These are phyloP conservation scores for Taenaris catops DNA, from an alignment of 2,888 invertebrate genomes.

Conservation along the genomic window DNA sequence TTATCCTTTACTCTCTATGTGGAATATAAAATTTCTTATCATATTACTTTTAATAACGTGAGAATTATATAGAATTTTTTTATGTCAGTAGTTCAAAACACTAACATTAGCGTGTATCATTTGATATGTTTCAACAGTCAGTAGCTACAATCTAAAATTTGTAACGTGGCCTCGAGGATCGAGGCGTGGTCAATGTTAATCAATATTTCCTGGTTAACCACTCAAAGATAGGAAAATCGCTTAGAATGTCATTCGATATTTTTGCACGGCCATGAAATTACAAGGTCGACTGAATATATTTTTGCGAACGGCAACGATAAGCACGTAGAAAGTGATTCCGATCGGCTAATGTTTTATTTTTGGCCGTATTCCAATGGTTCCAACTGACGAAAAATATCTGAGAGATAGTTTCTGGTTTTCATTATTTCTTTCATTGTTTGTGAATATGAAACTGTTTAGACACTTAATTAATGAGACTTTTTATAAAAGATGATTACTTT, in stretches of 20 bases:
- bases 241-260: conserved; percentile 76
- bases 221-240: conserved; percentile 71
- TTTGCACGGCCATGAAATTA: conserved; percentile 70
- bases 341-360: conserved; percentile 46
- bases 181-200: conserved; percentile 60
- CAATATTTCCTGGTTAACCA: conserved; percentile 69
- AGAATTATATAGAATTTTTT: too few species aligned
- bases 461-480: too few species aligned
- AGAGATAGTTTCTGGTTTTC: too few species aligned
- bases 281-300: conserved; percentile 64
- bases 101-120: conserved; percentile 6
- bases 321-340: conserved; percentile 68
- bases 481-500: too few species aligned
- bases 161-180: conserved; percentile 25
- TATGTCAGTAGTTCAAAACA: not conserved
- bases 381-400: conserved; percentile 22
- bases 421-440: too few species aligned
- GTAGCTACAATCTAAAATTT: conserved; percentile 17
- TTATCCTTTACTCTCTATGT: too few species aligned
- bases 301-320: conserved; percentile 57
- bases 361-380: conserved; percentile 54
- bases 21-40: too few species aligned
- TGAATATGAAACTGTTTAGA: too few species aligned
- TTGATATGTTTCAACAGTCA: conserved; percentile 6
- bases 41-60: too few species aligned